phyloP scores from a whole-genome alignment of 2,113 vertebrate genomes.

The Campylomormyrus tamandua region DNA sequence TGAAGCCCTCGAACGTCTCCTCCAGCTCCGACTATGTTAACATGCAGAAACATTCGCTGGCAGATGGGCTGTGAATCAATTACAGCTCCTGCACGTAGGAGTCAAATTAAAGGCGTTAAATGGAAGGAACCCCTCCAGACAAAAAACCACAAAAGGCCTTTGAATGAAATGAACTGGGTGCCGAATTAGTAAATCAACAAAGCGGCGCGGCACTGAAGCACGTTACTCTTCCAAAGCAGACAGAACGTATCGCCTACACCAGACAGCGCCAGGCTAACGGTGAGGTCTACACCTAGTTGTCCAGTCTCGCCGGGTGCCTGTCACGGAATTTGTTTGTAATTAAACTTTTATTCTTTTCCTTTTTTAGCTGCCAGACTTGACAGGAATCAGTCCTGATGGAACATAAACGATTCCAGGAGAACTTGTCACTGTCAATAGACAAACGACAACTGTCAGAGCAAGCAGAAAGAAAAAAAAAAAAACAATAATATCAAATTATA shows the following conservation, averaged over 20 bases:
- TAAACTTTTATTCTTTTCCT: constrained; percentile 8
- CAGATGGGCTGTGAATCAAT: constrained; percentile 46
- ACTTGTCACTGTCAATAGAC: background rate
- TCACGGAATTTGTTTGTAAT: background rate
- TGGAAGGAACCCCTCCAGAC: constrained; percentile 15
- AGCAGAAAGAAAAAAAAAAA: background rate
- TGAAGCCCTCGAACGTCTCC: background rate
- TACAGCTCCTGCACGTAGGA: constrained; percentile 25
- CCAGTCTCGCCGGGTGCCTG: background rate
- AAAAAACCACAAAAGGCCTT: background rate
- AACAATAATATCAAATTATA: background rate
- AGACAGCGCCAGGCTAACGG: background rate
- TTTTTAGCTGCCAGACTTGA: background rate
- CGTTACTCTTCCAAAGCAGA: background rate
- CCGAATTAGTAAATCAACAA: background rate
- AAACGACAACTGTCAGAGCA: background rate
- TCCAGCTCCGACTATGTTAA: background rate
- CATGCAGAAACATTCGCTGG: constrained; percentile 37
- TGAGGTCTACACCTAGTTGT: background rate
- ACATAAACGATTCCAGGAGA: constrained; percentile 8
- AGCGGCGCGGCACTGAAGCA: background rate
- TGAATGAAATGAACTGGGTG: background rate
- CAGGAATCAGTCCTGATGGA: background rate
- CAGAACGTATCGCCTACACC: background rate
- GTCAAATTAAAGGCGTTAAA: constrained; percentile 29